A percentile compares a stretch with the other conserved stretches of the same genome.
Conservation (phyloP, 2,888 invertebrate genomes). For the Ptilodon capucinus region DNA sequence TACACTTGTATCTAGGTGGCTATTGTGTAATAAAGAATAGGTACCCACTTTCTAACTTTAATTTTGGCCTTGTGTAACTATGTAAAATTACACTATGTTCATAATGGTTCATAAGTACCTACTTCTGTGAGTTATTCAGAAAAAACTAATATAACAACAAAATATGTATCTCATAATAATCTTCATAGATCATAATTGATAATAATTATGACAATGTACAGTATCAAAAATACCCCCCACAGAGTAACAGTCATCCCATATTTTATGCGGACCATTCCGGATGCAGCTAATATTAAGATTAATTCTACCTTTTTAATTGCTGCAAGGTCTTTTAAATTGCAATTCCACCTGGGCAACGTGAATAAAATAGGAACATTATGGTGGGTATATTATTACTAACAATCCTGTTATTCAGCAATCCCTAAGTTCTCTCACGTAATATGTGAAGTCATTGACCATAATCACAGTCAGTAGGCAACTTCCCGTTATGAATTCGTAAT, state of each 20-base stretch:
- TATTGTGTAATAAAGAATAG: background rate
- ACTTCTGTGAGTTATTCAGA: too few species aligned
- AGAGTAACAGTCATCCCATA: slow-evolving; percentile 1
- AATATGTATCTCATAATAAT: too few species aligned
- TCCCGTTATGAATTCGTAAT: slow-evolving; percentile 73
- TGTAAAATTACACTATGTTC: too few species aligned
- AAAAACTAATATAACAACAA: too few species aligned
- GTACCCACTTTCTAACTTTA: background rate
- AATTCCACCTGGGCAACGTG: slow-evolving; percentile 5
- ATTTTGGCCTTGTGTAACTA: slow-evolving; percentile 4
- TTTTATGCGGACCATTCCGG: background rate
- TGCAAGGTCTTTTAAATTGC: slow-evolving; percentile 8
- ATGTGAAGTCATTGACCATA: slow-evolving; percentile 71
- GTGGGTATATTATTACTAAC: background rate
- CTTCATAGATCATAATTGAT: too few species aligned
- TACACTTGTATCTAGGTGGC: too few species aligned
- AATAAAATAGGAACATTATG: background rate
- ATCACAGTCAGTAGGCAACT: slow-evolving; percentile 50
- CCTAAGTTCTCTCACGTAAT: slow-evolving; percentile 52
- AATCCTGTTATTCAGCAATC: slow-evolving; percentile 21
- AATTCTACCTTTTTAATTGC: slow-evolving; percentile 15
- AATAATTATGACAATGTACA: too few species aligned
- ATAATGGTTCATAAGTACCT: too few species aligned
- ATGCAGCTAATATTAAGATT: background rate
- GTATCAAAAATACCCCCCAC: slow-evolving; percentile 22